A percentile compares a stretch with the other conserved stretches of the same genome.
Conservation (phyloP, 2,888 invertebrate species). For the Zygothrica quintamaculata region DNA sequence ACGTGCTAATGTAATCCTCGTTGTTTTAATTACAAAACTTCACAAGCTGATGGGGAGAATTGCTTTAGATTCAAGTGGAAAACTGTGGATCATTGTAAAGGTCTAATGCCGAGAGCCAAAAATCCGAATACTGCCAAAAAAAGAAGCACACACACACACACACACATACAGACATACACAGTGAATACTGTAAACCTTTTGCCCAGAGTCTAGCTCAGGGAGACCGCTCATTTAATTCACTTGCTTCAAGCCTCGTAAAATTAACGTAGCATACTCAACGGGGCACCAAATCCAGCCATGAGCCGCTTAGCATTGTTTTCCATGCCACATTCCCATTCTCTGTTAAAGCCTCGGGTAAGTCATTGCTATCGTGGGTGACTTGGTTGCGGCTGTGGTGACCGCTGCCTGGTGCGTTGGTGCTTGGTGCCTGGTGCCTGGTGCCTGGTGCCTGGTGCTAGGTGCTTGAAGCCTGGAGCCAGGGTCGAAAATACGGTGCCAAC, state of each 20-base stretch:
- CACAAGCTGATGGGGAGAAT: slow-evolving; percentile 52
- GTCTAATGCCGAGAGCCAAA: slow-evolving; percentile 8
- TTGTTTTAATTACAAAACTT: slow-evolving; percentile 74
- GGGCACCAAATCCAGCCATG: slow-evolving; percentile 37
- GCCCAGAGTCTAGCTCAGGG: slow-evolving; percentile 24
- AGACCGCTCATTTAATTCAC: slow-evolving; percentile 64
- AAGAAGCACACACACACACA: no score
- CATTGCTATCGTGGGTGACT: slow-evolving; percentile 28
- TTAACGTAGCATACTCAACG: slow-evolving; percentile 64
- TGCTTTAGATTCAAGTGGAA: slow-evolving; percentile 33
- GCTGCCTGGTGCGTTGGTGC: no score
- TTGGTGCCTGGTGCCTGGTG: slow-evolving; percentile 40
- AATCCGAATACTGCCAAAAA: slow-evolving; percentile 10
- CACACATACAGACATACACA: no score
- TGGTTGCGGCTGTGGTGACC: slow-evolving; percentile 28
- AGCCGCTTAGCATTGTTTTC: slow-evolving; percentile 62
- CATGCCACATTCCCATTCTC: slow-evolving; percentile 15
- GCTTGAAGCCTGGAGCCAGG: slow-evolving; percentile 39
- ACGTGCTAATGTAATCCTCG: slow-evolving; percentile 74
- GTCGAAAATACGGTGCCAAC: slow-evolving; percentile 31
- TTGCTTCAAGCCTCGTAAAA: slow-evolving; percentile 58
- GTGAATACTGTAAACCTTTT: slow-evolving; percentile 16
- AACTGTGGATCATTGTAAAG: slow-evolving; percentile 13
- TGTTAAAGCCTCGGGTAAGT: slow-evolving; percentile 26
- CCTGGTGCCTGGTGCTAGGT: slow-evolving; percentile 36